Percentiles rank a stretch among this genome's conserved stretches.
Evolutionary conservation across 2,888 invertebrate genomes (phyloP).

Genomic region (Cremastobaeus sp.): DNA sequence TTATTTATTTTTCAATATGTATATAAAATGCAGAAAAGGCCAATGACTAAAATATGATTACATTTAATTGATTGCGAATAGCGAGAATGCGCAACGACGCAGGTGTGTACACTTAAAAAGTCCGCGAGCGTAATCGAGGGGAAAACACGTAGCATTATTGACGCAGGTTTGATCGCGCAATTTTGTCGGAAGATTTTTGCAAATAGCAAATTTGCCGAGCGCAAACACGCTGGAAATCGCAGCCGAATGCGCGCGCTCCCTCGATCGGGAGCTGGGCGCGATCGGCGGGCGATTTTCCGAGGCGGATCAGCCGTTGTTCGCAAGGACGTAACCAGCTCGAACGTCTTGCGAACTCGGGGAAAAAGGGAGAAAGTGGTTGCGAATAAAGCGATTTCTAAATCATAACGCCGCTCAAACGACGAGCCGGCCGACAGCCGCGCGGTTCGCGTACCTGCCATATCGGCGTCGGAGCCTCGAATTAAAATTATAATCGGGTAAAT

Average conservation of each 20-base stretch:
- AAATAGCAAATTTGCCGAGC: conserved; percentile 30
- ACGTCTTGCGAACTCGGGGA: neutral
- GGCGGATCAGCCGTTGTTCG: too few relatives aligned
- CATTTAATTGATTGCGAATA: too few relatives aligned
- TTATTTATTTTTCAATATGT: too few relatives aligned
- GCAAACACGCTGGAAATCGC: conserved; percentile 4
- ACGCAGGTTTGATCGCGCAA: conserved; percentile 13
- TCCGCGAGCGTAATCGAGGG: conserved; percentile 15
- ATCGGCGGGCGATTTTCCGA: neutral
- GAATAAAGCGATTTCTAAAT: conserved; percentile 35
- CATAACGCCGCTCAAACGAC: too few relatives aligned
- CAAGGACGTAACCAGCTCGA: conserved; percentile 19
- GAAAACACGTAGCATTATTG: conserved; percentile 18
- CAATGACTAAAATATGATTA: too few relatives aligned
- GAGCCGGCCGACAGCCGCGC: too few relatives aligned
- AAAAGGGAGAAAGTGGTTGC: conserved; percentile 32
- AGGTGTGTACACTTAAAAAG: conserved; percentile 26
- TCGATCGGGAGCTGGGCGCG: too few relatives aligned
- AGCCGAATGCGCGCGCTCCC: too few relatives aligned
- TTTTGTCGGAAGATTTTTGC: conserved; percentile 22
- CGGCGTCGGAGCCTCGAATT: conserved; percentile 5
- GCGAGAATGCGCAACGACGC: conserved; percentile 7
- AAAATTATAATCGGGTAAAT: neutral
- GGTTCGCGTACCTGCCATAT: too few relatives aligned
- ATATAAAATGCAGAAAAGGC: too few relatives aligned